Conservation (phyloP, 1,140 invertebrate genomes). For the Tetranychus urticae region DNA sequence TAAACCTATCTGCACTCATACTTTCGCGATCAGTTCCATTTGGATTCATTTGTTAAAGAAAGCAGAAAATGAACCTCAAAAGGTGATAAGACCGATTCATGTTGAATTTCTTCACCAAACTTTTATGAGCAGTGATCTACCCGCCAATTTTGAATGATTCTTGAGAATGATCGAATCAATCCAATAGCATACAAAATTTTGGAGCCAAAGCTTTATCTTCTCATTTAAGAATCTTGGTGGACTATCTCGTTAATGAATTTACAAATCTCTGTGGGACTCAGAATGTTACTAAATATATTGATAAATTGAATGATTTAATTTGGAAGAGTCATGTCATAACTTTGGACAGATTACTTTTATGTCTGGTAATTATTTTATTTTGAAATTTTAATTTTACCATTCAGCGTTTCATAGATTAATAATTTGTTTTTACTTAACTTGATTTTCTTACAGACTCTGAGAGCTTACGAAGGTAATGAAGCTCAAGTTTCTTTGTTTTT, state of each 20-base stretch:
- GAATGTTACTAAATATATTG: slow-evolving; percentile 66
- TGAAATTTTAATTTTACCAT: slow-evolving; percentile 16
- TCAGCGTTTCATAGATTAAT: slow-evolving; percentile 1
- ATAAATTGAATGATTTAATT: slow-evolving; percentile 83
- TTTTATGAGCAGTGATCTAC: slow-evolving; percentile 16
- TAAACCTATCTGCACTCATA: slow-evolving; percentile 55
- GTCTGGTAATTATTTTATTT: slow-evolving; percentile 30
- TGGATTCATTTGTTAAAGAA: slow-evolving; percentile 90
- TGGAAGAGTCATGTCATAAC: slow-evolving; percentile 93
- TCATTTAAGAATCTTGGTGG: slow-evolving; percentile 77
- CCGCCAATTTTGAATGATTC: slow-evolving; percentile 46
- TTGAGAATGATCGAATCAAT: slow-evolving; percentile 57
- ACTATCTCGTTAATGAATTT: slow-evolving; percentile 78
- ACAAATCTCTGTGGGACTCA: slow-evolving; percentile 52
- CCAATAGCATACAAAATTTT: slow-evolving; percentile 83
- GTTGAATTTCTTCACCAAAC: slow-evolving; percentile 38
- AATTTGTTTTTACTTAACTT: background rate
- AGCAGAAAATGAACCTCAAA: slow-evolving; percentile 48
- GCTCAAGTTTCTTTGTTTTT: slow-evolving; percentile 86
- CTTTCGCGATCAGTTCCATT: slow-evolving; percentile 79
- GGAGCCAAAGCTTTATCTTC: slow-evolving; percentile 66
- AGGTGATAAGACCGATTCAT: slow-evolving; percentile 52
- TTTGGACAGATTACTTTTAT: slow-evolving; percentile 69
- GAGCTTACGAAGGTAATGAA: slow-evolving; percentile 74
- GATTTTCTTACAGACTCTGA: slow-evolving; percentile 33